These are phyloP conservation scores for Oscheius sp. DNA, from an alignment of 2,888 invertebrate species.

Conservation along the genomic window DNA sequence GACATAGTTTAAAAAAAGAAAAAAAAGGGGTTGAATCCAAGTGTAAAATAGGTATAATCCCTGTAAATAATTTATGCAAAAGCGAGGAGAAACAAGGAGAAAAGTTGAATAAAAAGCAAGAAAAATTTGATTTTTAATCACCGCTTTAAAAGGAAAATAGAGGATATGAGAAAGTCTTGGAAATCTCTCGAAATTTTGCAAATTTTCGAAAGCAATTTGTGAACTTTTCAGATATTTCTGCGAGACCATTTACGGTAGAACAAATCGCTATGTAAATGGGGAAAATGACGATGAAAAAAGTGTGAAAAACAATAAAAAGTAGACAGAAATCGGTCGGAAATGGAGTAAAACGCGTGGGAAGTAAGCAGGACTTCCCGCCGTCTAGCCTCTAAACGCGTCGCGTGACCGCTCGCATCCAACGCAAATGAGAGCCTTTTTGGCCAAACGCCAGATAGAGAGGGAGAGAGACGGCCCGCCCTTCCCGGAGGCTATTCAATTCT, in stretches of 20 bases:
- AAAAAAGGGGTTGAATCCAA: no score
- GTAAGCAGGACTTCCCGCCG: constrained; percentile 11
- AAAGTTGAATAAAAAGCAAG: no score
- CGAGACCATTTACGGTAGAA: no score
- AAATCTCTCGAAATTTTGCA: no score
- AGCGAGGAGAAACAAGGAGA: no score
- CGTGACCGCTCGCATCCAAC: not conserved
- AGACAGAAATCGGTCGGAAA: not conserved
- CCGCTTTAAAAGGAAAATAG: not conserved
- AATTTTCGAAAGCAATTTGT: no score
- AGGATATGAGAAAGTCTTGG: not conserved
- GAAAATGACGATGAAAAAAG: no score
- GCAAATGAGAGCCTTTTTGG: not conserved
- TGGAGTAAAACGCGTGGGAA: not conserved
- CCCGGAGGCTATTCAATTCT: constrained; percentile 9
- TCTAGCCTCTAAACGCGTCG: not conserved
- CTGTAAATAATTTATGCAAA: no score
- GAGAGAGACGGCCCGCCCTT: constrained; percentile 2
- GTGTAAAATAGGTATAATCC: no score
- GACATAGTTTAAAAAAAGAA: constrained; percentile 11
- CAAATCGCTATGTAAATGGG: no score
- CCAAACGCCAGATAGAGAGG: not conserved
- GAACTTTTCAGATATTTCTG: no score
- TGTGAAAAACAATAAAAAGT: not conserved
- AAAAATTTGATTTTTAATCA: no score